Evolutionary conservation across 1,140 invertebrate genomes (phyloP).

Genomic region (Octopus sinensis): DNA sequence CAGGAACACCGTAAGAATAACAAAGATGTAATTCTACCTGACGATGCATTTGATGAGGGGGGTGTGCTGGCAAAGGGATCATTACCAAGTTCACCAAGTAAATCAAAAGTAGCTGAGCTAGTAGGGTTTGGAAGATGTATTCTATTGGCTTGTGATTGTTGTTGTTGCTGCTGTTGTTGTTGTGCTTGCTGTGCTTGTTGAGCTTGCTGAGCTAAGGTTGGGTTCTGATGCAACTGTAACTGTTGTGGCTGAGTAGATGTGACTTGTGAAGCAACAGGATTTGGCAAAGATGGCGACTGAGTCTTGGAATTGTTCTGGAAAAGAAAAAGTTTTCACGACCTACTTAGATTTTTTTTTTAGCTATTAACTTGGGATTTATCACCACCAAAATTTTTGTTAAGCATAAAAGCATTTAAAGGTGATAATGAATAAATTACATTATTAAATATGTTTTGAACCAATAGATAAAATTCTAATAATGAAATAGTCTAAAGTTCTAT

Average conservation of each 20-base stretch:
- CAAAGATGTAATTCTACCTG: constrained; percentile 4
- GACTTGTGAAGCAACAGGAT: not conserved
- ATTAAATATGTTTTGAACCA: too few relatives aligned
- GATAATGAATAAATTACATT: too few relatives aligned
- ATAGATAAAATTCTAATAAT: too few relatives aligned
- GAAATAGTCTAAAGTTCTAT: too few relatives aligned
- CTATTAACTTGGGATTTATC: too few relatives aligned
- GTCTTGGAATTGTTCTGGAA: not conserved
- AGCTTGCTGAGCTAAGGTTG: constrained; percentile 12
- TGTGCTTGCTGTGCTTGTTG: constrained; percentile 20
- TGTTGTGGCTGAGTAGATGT: constrained; percentile 19
- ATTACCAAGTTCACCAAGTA: constrained; percentile 41
- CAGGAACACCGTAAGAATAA: too few relatives aligned
- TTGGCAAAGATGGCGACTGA: not conserved
- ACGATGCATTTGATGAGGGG: constrained; percentile 22
- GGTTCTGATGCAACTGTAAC: not conserved
- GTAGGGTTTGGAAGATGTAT: constrained; percentile 26
- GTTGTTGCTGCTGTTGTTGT: constrained; percentile 8
- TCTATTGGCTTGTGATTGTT: constrained; percentile 22
- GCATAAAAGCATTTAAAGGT: too few relatives aligned
- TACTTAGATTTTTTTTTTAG: too few relatives aligned
- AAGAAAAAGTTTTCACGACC: not conserved
- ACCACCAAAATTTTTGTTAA: too few relatives aligned
- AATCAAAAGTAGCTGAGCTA: constrained; percentile 33
- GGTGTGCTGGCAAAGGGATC: constrained; percentile 43